phyloP scores from a whole-genome alignment of 2,797 vertebrate species.

The Halcyon chelicuti region DNA sequence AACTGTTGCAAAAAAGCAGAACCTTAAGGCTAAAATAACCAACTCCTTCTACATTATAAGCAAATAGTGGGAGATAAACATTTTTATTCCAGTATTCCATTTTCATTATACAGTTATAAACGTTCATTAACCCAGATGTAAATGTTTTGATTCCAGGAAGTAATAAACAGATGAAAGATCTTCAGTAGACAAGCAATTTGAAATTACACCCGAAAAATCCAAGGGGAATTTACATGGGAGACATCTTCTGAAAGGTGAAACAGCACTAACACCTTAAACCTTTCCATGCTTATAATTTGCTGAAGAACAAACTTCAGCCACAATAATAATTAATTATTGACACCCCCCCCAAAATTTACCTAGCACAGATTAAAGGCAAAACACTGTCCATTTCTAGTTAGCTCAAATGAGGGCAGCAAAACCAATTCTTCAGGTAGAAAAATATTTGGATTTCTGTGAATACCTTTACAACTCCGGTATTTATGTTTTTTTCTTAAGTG shows the following conservation, averaged over 20 bases:
- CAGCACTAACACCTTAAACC: not conserved
- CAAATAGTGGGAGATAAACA: not conserved
- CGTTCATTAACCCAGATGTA: not conserved
- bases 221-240: not conserved
- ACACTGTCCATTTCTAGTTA: not conserved
- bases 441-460: not conserved
- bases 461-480: not conserved
- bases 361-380: not conserved
- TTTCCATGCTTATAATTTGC: fast-evolving
- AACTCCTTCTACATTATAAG: not conserved
- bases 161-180: not conserved
- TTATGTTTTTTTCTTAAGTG: not conserved
- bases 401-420: not conserved
- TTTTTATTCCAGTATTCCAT: not conserved
- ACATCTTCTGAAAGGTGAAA: not conserved
- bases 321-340: not conserved
- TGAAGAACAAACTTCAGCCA: not conserved
- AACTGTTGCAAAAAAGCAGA: not conserved
- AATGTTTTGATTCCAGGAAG: not conserved
- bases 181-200: fast-evolving
- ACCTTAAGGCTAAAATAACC: not conserved
- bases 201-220: not conserved
- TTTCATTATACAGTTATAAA: not conserved
- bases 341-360: not conserved
- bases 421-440: not conserved